Evolutionary conservation across 1,140 invertebrate genomes (phyloP), one percentile per base, ranked within the genome.

Genomic region (Lordiphosa stackelbergi): DNA sequence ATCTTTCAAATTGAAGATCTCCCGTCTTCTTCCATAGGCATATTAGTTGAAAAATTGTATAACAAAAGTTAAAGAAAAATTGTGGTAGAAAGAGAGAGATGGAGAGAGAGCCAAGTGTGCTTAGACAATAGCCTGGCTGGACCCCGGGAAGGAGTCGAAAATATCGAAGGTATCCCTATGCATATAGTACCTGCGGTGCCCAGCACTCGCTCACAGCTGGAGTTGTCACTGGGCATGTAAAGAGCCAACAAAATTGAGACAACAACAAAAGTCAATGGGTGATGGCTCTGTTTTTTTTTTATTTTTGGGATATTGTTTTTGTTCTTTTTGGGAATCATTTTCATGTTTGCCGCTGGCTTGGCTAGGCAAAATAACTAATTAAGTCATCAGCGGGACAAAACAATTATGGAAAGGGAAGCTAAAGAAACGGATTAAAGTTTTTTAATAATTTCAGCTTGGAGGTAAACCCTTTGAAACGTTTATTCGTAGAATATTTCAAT

Each of bases 171-270:
- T 53, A 47, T 69, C 53, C 41, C 55, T 48, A 59, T 46, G 49
- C 5, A 40, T 69, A 19, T 56, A 28, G 73, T 77, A 81, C 75
- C 83, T 81, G 72, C 69, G 72, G 65, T 70, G 81, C 75, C 56
- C 48, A 28, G 73, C 73, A 81, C 54, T 62, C 53, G 13, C 36
- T 49, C 64, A 68, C 83, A 85, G 83, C 83, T 85, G 83, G 83
- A 85, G 84, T 85, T 85, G 83, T 85, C 83, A 85, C 83, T 81
- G 78, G 73, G 77, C 83, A 85, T 85, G 84, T 85, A 78, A 85
- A 78, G 69, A 77, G 63, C 69, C 69, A 83, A 66, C 47, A 74
- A 61, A 69, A 83, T 74, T 73, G 75, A 77, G 61, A 60, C 53
- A 78, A 69, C 45, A 46, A 58, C 58, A 51, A 22, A 51, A 64